Percentiles rank a stretch among this genome's conserved stretches.
Conservation (phyloP, 2,888 invertebrate genomes). For the Rotaria socialis region DNA sequence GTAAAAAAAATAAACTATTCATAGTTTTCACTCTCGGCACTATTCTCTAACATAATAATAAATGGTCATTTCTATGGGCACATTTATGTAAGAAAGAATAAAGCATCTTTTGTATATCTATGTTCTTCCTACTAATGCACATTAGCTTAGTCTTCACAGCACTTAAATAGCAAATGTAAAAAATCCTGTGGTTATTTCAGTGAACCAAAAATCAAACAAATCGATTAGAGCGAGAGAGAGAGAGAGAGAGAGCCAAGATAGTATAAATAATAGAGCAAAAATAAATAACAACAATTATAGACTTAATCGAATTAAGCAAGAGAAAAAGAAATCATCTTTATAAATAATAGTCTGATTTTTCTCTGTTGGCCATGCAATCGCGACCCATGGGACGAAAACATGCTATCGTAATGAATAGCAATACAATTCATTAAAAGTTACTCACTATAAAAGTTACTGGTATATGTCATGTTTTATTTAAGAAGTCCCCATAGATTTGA, state of each 20-base stretch:
- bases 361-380: background rate
- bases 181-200: background rate
- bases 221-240: no score
- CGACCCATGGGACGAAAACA: background rate
- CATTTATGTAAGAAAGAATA: background rate
- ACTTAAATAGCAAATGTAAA: constrained; percentile 6
- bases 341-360: background rate
- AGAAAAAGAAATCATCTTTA: background rate
- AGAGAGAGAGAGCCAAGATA: no score
- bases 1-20: no score
- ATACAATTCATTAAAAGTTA: background rate
- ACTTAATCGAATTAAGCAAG: no score
- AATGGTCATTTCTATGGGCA: background rate
- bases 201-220: background rate
- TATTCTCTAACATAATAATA: no score
- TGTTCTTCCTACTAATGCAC: background rate
- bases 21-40: no score
- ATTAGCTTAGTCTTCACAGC: background rate
- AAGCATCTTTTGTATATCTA: background rate
- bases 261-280: no score
- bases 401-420: background rate
- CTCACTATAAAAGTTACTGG: background rate
- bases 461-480: background rate
- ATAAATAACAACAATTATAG: no score
- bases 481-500: background rate